Base-by-base conservation (phyloP, 2,797 vertebrate genomes). In the Pteronotus mesoamericanus region DNA sequence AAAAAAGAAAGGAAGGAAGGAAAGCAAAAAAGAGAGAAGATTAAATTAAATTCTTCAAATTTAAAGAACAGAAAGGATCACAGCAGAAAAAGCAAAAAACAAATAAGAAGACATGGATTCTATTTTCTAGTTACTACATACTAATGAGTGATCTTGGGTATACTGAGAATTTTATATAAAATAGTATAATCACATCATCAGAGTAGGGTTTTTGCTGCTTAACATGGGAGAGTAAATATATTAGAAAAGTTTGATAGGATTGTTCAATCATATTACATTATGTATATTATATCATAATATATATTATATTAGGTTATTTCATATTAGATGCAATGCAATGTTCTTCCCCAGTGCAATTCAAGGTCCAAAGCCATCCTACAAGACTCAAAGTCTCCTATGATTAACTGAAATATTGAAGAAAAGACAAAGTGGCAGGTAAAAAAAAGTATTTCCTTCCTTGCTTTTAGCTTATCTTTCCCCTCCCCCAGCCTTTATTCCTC, bases 331-430 rank as follows among this genome's bases (percentile, higher is more conserved):
- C n/a, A 51, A 39, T 66, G 51, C 24, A 69, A 26, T 57, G 32
- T 61, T 89, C 64, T 66, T 79, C 42, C 34, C 34, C 26, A 55
- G 12, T 34, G 46, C n/a, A 74, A 80, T 29, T 83, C 37, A 79
- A 86, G 37, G 34, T 34, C 59, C 75, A 83, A 80, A 84, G 66
- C 57, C 26, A 42, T 75, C 16, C 68, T 48, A 32, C 14, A 61
- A 83, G 51, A 94, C 84, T 55, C 64, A 80, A 89, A 71, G 57
- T 19, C 44, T 75, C 59, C 79, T 66, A 39, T 51, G 86, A 94
- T 82, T 86, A 80, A 96, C 51, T 71, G 42, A 94, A 91, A 93
- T 64, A 32, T 68, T 88, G 88, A 94, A 87, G 66, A 92, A 85
- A 94, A 78, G 44, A 18, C 24, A 78, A 89, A 92, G 44, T 48